Conservation (phyloP, 2,113 vertebrate genomes). For the Zosterops japonicus region DNA sequence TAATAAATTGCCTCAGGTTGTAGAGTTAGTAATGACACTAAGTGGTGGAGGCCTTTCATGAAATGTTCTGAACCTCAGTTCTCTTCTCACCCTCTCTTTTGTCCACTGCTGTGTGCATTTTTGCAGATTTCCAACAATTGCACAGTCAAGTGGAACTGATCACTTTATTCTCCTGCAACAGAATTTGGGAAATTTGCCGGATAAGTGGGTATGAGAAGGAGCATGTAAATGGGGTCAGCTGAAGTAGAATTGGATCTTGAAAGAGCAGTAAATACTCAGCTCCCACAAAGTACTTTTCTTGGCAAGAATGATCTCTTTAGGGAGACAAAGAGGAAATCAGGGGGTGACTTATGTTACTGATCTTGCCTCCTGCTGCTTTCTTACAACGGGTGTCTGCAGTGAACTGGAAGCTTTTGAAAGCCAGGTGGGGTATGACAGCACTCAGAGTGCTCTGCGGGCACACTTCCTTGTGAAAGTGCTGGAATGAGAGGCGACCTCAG, state of each 20-base stretch:
- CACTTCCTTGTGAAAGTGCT: not conserved
- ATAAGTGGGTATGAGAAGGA: not conserved
- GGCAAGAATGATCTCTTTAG: not conserved
- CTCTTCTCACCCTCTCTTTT: constrained; percentile 36
- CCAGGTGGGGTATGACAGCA: not conserved
- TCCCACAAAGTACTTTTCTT: not conserved
- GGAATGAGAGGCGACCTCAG: not conserved
- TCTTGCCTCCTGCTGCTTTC: not conserved
- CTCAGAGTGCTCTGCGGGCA: not conserved
- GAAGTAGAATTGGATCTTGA: not conserved
- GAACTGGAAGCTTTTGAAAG: not conserved
- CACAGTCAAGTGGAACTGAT: constrained; percentile 12
- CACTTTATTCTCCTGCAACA: not conserved
- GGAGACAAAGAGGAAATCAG: not conserved
- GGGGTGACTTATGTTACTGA: not conserved
- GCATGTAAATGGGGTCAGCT: not conserved
- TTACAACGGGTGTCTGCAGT: not conserved
- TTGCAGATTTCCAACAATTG: constrained; percentile 35
- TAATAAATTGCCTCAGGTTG: constrained; percentile 76
- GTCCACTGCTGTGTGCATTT: not conserved
- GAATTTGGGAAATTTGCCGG: constrained; percentile 27
- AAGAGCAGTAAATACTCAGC: constrained; percentile 39
- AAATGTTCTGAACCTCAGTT: constrained; percentile 2
- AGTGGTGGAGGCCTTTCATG: constrained; percentile 52
- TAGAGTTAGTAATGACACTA: constrained; percentile 68